A percentile compares a stretch with the other conserved stretches of the same genome.
phyloP scores from a whole-genome alignment of 2,888 invertebrate genomes.

The Atherix ibis region DNA sequence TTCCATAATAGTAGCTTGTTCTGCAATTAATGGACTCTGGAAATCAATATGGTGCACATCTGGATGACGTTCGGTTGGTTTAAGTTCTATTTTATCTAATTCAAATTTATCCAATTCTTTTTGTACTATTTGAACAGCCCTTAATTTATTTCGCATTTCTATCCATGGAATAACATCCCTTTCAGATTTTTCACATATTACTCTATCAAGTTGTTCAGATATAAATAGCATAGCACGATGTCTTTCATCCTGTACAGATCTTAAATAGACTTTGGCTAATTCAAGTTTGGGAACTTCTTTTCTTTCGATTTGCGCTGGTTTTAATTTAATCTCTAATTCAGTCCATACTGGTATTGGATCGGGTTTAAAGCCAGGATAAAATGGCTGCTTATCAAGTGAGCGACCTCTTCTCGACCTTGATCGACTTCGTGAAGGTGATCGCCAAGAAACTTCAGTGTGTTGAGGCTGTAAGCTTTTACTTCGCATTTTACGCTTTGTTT shows the following conservation, averaged over 20 bases:
- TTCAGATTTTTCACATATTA: constrained; percentile 27
- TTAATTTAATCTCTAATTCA: constrained; percentile 43
- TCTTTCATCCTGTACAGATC: constrained; percentile 37
- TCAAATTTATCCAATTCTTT: constrained; percentile 28
- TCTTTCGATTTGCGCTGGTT: constrained; percentile 40
- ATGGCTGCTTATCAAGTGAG: constrained; percentile 34
- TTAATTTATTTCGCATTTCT: constrained; percentile 28
- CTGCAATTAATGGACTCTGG: constrained; percentile 25
- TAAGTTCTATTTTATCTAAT: constrained; percentile 33
- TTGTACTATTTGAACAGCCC: constrained; percentile 29
- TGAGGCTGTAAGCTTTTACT: constrained; percentile 31
- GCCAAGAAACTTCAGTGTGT: constrained; percentile 27
- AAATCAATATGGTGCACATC: constrained; percentile 3
- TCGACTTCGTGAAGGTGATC: constrained; percentile 19
- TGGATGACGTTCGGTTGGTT: constrained; percentile 12
- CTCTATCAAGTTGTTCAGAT: constrained; percentile 27
- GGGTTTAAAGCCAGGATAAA: constrained; percentile 28
- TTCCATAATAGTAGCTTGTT: constrained; percentile 30
- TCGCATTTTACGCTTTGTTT: constrained; percentile 25
- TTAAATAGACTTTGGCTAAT: constrained; percentile 33
- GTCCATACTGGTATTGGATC: constrained; percentile 42
- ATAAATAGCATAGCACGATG: constrained; percentile 28
- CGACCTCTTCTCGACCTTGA: constrained; percentile 27
- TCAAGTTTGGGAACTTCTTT: constrained; percentile 38
- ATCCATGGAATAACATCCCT: constrained; percentile 30